Base-by-base conservation (phyloP, 2,888 invertebrate genomes). In the Melolontha melolontha region DNA sequence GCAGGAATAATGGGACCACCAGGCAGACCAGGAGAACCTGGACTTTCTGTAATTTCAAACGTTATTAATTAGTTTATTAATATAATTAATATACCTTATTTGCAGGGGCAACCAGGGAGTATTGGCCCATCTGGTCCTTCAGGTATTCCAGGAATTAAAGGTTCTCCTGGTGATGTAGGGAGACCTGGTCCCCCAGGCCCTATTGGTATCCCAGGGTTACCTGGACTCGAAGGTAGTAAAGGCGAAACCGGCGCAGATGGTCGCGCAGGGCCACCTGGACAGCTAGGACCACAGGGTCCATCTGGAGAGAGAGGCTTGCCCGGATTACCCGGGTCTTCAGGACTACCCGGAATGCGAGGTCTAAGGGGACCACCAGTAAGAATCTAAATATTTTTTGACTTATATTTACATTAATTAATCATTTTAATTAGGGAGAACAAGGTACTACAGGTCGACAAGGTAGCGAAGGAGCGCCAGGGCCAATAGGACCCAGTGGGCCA, bases 11-110 rank as follows among this genome's bases (percentile, higher is more conserved):
- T 88, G 82, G 94, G 94, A n/a, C 86, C 91, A 22, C 91, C 92
- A 7, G 95, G 94, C 67, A 83, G 92, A 72, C 91, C 91, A 1
- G 94, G 94, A 77, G 90, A 91, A 79, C 83, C 89, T 63, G 94
- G 94, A 72, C 85, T 87, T 69, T 85, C 88, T 68, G 93, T 92
- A 84, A 84, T 83, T 12, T 17, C 14, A 12, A 44, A 22, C 4
- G 6, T 47, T 49, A 49, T 41, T 49, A n/a, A 50, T 62, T 52
- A 51, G 1, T 7, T 54, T 67, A 34, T 67, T 50, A 27, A 12
- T 8, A 8, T 34, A 34, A 8, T 34, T 2, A 8, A 5, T 34
- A 22, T 44, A 14, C 8, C 10, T 4, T 12, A 27, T 8, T 16
- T 67, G 29, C 68, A 92, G 92, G 94, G 94, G 29, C 87, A 87